Evolutionary conservation across 2,888 invertebrate species (phyloP), one percentile per base, ranked within the genome.

Genomic region (Athalia cordata): DNA sequence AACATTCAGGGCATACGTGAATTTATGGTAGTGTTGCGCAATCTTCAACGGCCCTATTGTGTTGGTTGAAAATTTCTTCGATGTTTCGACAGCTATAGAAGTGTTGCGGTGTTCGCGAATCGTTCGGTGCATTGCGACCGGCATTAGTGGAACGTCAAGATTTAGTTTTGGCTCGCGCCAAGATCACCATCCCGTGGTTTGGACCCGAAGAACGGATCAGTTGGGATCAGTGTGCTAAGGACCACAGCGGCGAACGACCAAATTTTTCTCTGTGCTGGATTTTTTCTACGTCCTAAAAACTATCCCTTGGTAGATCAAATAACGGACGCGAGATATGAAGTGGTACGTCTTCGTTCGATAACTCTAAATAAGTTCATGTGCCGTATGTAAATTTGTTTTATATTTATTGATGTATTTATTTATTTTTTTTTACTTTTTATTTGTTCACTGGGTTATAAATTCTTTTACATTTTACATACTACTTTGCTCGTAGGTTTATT

Each of bases 91-190:
- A 8, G 8, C 43, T 29, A 65, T 65, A 65, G 29, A 7, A 47
- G 70, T 9, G 11, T 13, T n/a, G 13, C 45, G 13, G 59, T 50
- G 72, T 57, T 47, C 59, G 45, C 57, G 50, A 62, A 75, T 55
- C 45, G 62, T 49, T 13, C 50, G 75, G 49, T 75, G 75, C 75
- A 75, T 50, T 64, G 75, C 50, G 80, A 66, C 80, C 81, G 80
- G 81, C 82, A 80, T 80, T 79, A 80, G 77, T 79, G 75, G 70
- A 80, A 79, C 78, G 77, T 75, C 65, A 65, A 77, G 77, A 70
- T 68, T 75, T 49, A 52, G 79, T 77, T 79, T 74, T 77, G 77
- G 78, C 68, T 65, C 68, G 50, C 13, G 64, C 77, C 72, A 72
- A 72, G 75, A 66, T 64, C 74, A 77, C 68, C 65, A 57, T 75